Conservation (phyloP, 2,113 vertebrate species). For the Narcine bancroftii region DNA sequence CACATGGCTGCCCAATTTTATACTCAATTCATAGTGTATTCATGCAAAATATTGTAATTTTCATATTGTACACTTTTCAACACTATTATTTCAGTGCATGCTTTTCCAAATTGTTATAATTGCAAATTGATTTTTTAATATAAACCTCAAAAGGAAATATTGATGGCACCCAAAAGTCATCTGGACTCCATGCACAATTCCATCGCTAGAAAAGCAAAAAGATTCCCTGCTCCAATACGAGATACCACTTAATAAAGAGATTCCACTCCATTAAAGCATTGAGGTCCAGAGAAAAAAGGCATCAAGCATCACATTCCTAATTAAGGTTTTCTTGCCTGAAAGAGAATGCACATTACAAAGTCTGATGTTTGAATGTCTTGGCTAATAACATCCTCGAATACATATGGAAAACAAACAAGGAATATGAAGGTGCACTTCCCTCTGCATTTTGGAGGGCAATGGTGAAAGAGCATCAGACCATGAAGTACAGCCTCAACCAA, state of each 20-base stretch:
- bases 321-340: not conserved
- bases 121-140: not conserved
- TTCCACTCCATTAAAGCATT: slow-evolving; percentile 13
- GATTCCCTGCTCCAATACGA: too few relatives aligned
- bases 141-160: slow-evolving; percentile 2
- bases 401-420: not conserved
- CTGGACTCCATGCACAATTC: not conserved
- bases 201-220: not conserved
- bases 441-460: not conserved
- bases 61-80: not conserved
- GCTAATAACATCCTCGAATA: not conserved
- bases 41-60: not conserved
- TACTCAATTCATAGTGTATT: not conserved
- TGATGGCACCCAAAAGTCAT: slow-evolving; percentile 16
- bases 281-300: not conserved
- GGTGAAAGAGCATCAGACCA: not conserved
- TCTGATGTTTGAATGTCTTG: not conserved
- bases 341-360: not conserved
- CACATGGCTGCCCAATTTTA: not conserved
- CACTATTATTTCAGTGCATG: too few relatives aligned
- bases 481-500: not conserved
- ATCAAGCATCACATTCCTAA: not conserved
- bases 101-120: too few relatives aligned
- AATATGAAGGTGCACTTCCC: not conserved
- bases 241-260: too few relatives aligned